These are phyloP conservation scores for Anoura caudifer DNA, from an alignment of 2,113 vertebrate genomes.

Conservation along the genomic window DNA sequence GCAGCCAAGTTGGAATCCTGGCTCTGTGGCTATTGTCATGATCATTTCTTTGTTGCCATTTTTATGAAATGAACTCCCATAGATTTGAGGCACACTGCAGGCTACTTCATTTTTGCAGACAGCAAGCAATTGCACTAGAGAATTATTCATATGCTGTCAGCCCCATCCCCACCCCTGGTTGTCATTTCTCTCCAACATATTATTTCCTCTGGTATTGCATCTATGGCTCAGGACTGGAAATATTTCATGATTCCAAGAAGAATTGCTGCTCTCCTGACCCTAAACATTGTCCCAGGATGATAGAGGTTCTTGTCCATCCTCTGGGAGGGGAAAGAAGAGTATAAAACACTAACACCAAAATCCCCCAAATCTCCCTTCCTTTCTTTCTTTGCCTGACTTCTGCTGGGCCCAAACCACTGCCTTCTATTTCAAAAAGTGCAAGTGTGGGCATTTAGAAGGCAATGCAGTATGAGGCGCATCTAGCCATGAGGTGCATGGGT, in stretches of 20 bases:
- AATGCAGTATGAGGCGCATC: background rate
- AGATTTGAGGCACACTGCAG: background rate
- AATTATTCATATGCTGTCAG: background rate
- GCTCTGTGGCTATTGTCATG: conserved; percentile 53
- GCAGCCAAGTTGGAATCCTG: conserved; percentile 38
- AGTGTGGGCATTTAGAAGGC: background rate
- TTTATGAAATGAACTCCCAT: conserved; percentile 21
- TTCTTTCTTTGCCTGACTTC: background rate
- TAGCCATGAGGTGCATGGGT: background rate
- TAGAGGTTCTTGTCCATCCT: background rate
- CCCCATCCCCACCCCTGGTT: background rate
- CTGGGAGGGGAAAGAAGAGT: background rate
- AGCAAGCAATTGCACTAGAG: background rate
- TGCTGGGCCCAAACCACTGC: background rate
- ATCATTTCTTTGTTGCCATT: conserved; percentile 16
- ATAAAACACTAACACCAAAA: background rate
- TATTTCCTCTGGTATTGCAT: background rate
- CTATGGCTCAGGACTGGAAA: background rate
- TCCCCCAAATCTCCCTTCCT: background rate
- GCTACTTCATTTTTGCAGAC: conserved; percentile 29
- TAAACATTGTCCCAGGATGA: background rate
- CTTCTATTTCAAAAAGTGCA: background rate
- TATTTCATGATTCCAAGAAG: background rate
- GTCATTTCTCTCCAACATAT: background rate
- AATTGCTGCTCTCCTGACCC: background rate